Percentiles rank a stretch among this genome's conserved stretches.
phyloP scores from a whole-genome alignment of 2,797 vertebrate genomes.

The Lepus oiostolus region DNA sequence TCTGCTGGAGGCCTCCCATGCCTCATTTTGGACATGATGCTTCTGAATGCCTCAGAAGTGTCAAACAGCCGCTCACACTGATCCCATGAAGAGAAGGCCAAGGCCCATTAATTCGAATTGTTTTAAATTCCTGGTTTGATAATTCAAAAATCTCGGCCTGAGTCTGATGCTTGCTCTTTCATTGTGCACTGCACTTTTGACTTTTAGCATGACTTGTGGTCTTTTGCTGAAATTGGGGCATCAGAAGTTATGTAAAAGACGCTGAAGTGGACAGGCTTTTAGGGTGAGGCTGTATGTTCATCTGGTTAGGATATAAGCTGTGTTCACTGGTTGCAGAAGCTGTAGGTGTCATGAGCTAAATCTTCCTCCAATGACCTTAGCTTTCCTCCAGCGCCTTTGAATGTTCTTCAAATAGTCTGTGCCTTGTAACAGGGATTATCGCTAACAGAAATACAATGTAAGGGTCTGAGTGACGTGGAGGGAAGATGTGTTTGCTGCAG shows the following conservation, averaged over 20 bases:
- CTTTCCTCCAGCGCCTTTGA: background rate
- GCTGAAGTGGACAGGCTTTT: background rate
- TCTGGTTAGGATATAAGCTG: background rate
- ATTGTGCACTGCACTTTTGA: background rate
- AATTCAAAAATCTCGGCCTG: background rate
- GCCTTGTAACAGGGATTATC: background rate
- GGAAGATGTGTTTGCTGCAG: fast-evolving
- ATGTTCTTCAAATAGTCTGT: background rate
- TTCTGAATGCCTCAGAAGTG: too few species aligned
- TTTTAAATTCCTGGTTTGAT: background rate
- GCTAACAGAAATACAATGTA: background rate
- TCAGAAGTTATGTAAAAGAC: background rate
- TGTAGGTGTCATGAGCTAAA: background rate
- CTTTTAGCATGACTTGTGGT: background rate
- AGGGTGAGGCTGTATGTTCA: background rate
- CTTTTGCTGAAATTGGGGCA: background rate
- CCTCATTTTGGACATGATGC: too few species aligned
- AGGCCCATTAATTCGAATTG: background rate
- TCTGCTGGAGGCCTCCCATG: too few species aligned
- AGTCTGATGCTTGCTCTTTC: background rate
- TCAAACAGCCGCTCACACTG: background rate
- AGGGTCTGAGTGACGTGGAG: background rate
- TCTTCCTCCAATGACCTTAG: background rate
- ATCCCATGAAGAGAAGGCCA: too few species aligned
- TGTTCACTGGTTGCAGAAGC: background rate